phyloP scores from a whole-genome alignment of 2,113 vertebrate species.

The Oxygymnocypris stewartii region DNA sequence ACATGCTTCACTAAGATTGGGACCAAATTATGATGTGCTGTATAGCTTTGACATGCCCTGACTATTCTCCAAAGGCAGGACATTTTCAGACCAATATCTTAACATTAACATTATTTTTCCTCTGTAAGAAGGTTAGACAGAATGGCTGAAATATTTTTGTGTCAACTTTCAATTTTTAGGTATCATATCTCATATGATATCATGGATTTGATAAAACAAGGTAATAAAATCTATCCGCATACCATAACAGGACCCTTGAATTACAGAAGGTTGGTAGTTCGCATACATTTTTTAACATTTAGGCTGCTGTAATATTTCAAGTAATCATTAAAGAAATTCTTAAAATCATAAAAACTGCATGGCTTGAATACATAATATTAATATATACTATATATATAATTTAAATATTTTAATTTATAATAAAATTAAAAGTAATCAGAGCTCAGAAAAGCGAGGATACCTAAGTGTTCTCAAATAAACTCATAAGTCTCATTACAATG shows the following conservation, averaged over 20 bases:
- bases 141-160: neutral
- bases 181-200: neutral
- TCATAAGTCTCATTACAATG: neutral
- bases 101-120: neutral
- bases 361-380: too few species aligned
- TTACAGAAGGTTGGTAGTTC: neutral
- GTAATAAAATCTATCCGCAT: neutral
- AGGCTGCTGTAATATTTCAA: neutral
- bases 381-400: neutral
- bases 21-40: neutral
- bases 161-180: neutral
- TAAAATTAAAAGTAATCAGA: neutral
- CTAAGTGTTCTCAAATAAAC: neutral
- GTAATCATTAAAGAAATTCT: too few species aligned
- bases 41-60: neutral
- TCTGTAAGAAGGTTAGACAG: neutral
- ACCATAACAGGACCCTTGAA: neutral
- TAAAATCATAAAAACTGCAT: too few species aligned
- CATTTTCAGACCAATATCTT: neutral
- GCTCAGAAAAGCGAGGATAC: neutral
- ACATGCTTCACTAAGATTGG: neutral
- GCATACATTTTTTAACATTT: neutral
- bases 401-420: neutral
- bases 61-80: neutral
- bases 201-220: neutral